Percentiles rank a stretch among this genome's conserved stretches.
Evolutionary conservation across 2,888 invertebrate genomes (phyloP).

Genomic region (Drosophila austrosaltans): DNA sequence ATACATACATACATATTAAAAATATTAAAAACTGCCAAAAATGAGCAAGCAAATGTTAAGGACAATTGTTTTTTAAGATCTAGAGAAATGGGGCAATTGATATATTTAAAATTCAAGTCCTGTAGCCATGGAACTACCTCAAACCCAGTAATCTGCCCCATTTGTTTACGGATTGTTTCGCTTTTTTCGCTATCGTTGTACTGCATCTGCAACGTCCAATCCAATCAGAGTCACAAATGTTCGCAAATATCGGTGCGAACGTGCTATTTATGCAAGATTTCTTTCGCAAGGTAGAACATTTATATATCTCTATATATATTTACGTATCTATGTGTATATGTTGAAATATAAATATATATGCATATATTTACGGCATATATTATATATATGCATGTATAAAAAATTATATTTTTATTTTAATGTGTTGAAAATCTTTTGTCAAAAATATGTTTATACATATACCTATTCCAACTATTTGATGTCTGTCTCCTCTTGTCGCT

Average conservation of each 20-base stretch:
- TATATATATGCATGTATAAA: slow-evolving; percentile 33
- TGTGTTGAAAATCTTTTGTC: slow-evolving; percentile 37
- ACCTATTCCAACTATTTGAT: slow-evolving; percentile 38
- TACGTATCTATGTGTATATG: slow-evolving; percentile 12
- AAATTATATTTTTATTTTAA: slow-evolving; percentile 38
- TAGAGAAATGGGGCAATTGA: no score
- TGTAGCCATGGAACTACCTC: not conserved
- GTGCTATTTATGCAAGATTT: slow-evolving; percentile 15
- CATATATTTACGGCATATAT: slow-evolving; percentile 17
- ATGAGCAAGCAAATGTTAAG: no score
- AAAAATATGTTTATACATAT: slow-evolving; percentile 32
- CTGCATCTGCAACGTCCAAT: slow-evolving; percentile 6
- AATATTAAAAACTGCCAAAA: no score
- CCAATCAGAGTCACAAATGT: slow-evolving; percentile 3
- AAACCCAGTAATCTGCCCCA: not conserved
- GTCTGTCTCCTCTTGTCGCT: slow-evolving; percentile 60
- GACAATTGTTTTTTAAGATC: no score
- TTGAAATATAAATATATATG: slow-evolving; percentile 5
- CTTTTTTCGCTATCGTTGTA: not conserved
- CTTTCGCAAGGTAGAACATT: slow-evolving; percentile 3
- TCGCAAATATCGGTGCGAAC: slow-evolving; percentile 11
- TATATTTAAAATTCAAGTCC: no score
- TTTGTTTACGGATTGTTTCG: not conserved
- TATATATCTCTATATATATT: slow-evolving; percentile 12
- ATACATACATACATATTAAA: not conserved